Percentiles rank a stretch among this genome's conserved stretches.
These are phyloP conservation scores for Anoplius nigerrimus DNA, from an alignment of 2,888 invertebrate genomes.

Conservation along the genomic window DNA sequence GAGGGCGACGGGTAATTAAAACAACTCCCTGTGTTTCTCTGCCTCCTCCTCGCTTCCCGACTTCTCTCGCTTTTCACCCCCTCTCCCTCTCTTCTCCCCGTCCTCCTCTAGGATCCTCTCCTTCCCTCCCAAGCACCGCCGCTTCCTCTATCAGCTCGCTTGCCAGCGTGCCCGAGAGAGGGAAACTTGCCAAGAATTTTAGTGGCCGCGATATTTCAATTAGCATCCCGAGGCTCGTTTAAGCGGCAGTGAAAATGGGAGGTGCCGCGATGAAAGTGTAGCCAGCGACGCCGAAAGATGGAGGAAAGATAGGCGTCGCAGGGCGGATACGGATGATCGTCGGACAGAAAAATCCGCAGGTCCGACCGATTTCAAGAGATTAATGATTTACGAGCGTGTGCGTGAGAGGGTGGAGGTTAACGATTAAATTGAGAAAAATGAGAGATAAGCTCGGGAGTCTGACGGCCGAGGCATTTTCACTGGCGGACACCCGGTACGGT, in stretches of 20 bases:
- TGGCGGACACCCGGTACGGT: constrained; percentile 21
- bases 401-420: not conserved
- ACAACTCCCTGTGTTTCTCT: constrained; percentile 61
- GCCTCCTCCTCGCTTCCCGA: constrained; percentile 31
- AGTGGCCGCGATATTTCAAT: constrained; percentile 73
- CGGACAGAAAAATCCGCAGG: constrained; percentile 1
- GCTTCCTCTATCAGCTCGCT: too few species aligned
- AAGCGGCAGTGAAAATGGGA: constrained; percentile 62
- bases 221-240: constrained; percentile 68
- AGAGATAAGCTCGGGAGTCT: not conserved
- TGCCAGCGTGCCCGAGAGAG: constrained; percentile 36
- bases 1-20: constrained; percentile 73
- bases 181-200: constrained; percentile 70
- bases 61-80: constrained; percentile 33
- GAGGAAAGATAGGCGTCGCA: constrained; percentile 12
- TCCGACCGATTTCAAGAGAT: not conserved
- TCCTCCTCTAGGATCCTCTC: constrained; percentile 33
- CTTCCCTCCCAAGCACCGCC: constrained; percentile 34
- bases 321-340: constrained; percentile 7
- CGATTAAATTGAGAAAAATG: constrained; percentile 12
- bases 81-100: constrained; percentile 33
- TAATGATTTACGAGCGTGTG: constrained; percentile 20
- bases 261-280: constrained; percentile 30
- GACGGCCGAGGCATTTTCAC: constrained; percentile 17
- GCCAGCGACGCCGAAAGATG: constrained; percentile 29